Conservation (phyloP, 2,888 invertebrate species). For the Minunthozetes semirufus region DNA sequence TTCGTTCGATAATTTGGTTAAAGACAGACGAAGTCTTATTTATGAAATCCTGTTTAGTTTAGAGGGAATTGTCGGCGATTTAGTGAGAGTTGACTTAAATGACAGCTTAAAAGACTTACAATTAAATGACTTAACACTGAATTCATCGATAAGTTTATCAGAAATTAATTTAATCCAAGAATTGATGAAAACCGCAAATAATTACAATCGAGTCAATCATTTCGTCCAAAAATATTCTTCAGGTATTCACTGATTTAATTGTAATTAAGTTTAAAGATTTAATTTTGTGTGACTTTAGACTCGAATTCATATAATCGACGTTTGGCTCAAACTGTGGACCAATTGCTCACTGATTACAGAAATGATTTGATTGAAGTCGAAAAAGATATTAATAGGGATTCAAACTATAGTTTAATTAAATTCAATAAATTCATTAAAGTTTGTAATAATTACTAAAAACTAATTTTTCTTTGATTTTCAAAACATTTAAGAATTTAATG, state of each 20-base stretch:
- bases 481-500: background rate
- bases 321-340: slow-evolving; percentile 18
- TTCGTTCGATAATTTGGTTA: background rate
- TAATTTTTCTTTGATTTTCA: background rate
- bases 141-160: slow-evolving; percentile 8
- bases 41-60: slow-evolving; percentile 2
- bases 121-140: background rate
- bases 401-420: background rate
- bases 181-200: background rate
- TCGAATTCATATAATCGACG: background rate
- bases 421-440: slow-evolving; percentile 15
- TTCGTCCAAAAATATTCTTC: background rate
- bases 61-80: slow-evolving; percentile 27
- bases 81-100: background rate
- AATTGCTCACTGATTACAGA: slow-evolving; percentile 11
- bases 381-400: slow-evolving; percentile 9
- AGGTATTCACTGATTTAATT: background rate
- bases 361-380: slow-evolving; percentile 18
- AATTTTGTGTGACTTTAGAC: background rate
- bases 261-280: background rate
- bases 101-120: background rate
- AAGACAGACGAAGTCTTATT: slow-evolving; percentile 18
- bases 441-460: background rate
- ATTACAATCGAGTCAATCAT: background rate
- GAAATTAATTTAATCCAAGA: slow-evolving; percentile 14